Base-by-base conservation (phyloP, 2,113 vertebrate species). In the Arizona elegans region DNA sequence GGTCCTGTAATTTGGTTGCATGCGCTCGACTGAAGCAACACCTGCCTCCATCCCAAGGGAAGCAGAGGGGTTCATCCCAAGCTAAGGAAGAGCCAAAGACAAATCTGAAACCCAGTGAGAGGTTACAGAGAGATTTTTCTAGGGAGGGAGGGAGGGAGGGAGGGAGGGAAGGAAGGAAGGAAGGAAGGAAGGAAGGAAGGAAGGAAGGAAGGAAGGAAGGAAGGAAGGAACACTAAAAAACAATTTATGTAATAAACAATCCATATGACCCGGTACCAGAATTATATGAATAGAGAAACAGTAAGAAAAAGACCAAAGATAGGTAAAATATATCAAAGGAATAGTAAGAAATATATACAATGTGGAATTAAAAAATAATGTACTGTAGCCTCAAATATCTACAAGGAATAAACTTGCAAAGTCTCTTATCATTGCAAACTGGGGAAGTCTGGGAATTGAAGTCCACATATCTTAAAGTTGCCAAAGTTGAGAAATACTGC, bases 11-110 rank as follows among this genome's bases (percentile, higher is more conserved):
- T 99, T 99, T 99, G 99, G 98, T 99, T 99, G 98, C 99, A 98
- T 99, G 99, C 98, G 98, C 98, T 99, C 98, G 98, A 99, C 98
- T 99, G 98, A 98, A 99, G 98, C 98, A 99, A 99, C 99, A 99
- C 99, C 99, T 99, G 99, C 99, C 98, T 98, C 98, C 98, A 98
- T 99, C 99, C 98, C 98, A 98, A 97, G 98, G 99, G 99, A 97
- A 91, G 0, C 33, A 94, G 97, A 96, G 97, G 97, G 97, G 97
- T 97, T 97, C 97, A 98, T 97, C 98, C 97, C 97, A 97, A 97
- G 96, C 95, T 13, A 94, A 95, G 94, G 54, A 96, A 97, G 94
- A 98, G 97, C 98, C 98, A 98, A 97, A 98, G 97, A 97, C 90
- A 95, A 96, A 97, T 97, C 97, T 96, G 94, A 97, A 96, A 97